Evolutionary conservation across 1,140 invertebrate genomes (phyloP), one percentile per base, ranked within the genome.

Genomic region (Leptinotarsa defecta): DNA sequence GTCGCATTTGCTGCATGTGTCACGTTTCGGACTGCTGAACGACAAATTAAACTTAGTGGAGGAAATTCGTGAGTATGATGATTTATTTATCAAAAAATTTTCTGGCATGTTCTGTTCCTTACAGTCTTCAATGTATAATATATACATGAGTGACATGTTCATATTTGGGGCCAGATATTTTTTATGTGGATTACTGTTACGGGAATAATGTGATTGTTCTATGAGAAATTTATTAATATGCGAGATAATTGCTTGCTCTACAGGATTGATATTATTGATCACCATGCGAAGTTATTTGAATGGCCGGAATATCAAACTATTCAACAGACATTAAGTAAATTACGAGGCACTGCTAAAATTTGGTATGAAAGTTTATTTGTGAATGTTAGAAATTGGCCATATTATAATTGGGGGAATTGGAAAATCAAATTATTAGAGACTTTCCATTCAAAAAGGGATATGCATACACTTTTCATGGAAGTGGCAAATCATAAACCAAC

Each of bases 1-100:
- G 74, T 82, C 81, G 75, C 78, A 79, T 52, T 72, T 74, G 57
- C 74, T 78, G 74, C 77, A 80, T 6, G 80, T 82, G 62, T 81
- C 81, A 71, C 76, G 79, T 71, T 77, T 80, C 20, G 81, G 81
- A 49, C 64, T 43, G 3, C 69, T 68, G 76, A 81, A 80, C 27
- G 78, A 78, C 22, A 81, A 75, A 74, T 81, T 80, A 63, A 80
- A 82, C 52, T 81, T 73, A 48, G 49, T 77, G 24, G 20, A 24
- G 77, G 81, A 81, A 48, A 77, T 71, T 15, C 77, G 73, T 34
- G 3, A 4, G 69, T 81, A 80, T 11, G 63, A 74, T 73, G 17
- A 70, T 65, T 67, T 19, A 69, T 78, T 77, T 22, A 76, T 20
- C 3, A 43, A 64, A 65, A 43, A 79, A 15, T 64, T 61, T 15